These are phyloP conservation scores for Sepiola atlantica DNA, from an alignment of 2,888 invertebrate genomes.

Conservation along the genomic window DNA sequence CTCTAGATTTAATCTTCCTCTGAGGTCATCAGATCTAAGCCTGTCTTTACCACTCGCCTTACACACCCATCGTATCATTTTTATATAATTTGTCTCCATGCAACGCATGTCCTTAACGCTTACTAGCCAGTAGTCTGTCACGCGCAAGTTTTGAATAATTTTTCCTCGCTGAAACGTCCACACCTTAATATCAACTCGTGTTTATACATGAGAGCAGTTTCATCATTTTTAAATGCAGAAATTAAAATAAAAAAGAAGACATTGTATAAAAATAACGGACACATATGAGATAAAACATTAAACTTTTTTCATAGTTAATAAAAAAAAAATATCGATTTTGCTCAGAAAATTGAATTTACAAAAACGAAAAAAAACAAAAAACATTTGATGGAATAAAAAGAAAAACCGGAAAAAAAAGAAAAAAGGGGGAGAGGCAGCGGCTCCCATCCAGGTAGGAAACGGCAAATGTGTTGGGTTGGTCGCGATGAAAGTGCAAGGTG, in stretches of 20 bases:
- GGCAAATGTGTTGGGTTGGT: not conserved
- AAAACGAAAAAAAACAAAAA: not conserved
- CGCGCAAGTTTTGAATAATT: too few relatives aligned
- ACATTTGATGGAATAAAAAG: not conserved
- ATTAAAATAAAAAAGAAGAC: not conserved
- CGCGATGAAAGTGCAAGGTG: constrained; percentile 46
- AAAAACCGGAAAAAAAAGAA: not conserved
- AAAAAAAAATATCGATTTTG: too few relatives aligned
- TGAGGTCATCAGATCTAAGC: too few relatives aligned
- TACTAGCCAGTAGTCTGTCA: too few relatives aligned
- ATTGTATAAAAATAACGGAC: not conserved
- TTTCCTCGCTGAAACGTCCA: too few relatives aligned
- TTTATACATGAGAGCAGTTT: not conserved
- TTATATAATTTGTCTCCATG: too few relatives aligned
- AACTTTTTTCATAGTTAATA: not conserved
- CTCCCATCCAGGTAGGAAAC: not conserved
- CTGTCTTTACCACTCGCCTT: too few relatives aligned
- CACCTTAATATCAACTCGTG: too few relatives aligned
- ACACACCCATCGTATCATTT: too few relatives aligned
- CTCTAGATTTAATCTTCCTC: too few relatives aligned
- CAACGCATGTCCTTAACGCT: too few relatives aligned
- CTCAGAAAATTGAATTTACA: too few relatives aligned
- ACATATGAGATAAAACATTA: not conserved
- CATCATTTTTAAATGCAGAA: not conserved
- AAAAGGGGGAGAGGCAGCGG: not conserved